Conservation (phyloP, 2,888 invertebrate species). For the Luperina nickerlii region DNA sequence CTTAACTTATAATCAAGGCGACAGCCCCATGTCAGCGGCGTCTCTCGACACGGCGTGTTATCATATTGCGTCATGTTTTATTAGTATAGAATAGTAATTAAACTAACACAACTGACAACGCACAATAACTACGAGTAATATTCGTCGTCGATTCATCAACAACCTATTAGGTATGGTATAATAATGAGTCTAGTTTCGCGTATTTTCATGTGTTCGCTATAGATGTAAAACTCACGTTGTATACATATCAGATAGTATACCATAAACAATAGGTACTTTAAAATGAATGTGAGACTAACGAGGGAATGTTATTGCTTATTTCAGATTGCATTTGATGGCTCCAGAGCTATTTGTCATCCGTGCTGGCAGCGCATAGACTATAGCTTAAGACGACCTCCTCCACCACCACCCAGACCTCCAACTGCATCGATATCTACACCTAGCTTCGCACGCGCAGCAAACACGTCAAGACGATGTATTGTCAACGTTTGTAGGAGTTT, state of each 20-base stretch:
- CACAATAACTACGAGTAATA: slow-evolving; percentile 17
- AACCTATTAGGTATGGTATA: slow-evolving; percentile 19
- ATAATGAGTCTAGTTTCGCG: slow-evolving; percentile 20
- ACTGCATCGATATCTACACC: slow-evolving; percentile 10
- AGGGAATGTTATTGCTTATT: slow-evolving; percentile 28
- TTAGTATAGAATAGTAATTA: slow-evolving; percentile 23
- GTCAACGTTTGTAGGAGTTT: slow-evolving; percentile 15
- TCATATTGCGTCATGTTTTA: slow-evolving; percentile 18
- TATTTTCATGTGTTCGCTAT: slow-evolving; percentile 17
- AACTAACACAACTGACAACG: slow-evolving; percentile 18
- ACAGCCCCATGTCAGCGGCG: slow-evolving; percentile 14
- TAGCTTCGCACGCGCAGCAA: slow-evolving; percentile 11
- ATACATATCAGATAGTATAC: slow-evolving; percentile 19
- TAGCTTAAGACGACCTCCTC: slow-evolving; percentile 17
- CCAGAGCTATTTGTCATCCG: slow-evolving; percentile 25
- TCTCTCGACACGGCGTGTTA: slow-evolving; percentile 15
- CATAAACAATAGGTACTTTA: slow-evolving; percentile 26
- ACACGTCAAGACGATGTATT: slow-evolving; percentile 19
- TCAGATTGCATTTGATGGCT: slow-evolving; percentile 26
- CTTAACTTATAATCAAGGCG: slow-evolving; percentile 16
- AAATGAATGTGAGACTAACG: slow-evolving; percentile 25
- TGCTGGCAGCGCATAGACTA: slow-evolving; percentile 22
- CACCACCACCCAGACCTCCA: slow-evolving; percentile 18
- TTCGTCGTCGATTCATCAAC: slow-evolving; percentile 20
- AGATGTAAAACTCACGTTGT: slow-evolving; percentile 23